A percentile compares a stretch with the other conserved stretches of the same genome.
phyloP scores from a whole-genome alignment of 1,140 invertebrate genomes.

The Wiebesia pumilae region DNA sequence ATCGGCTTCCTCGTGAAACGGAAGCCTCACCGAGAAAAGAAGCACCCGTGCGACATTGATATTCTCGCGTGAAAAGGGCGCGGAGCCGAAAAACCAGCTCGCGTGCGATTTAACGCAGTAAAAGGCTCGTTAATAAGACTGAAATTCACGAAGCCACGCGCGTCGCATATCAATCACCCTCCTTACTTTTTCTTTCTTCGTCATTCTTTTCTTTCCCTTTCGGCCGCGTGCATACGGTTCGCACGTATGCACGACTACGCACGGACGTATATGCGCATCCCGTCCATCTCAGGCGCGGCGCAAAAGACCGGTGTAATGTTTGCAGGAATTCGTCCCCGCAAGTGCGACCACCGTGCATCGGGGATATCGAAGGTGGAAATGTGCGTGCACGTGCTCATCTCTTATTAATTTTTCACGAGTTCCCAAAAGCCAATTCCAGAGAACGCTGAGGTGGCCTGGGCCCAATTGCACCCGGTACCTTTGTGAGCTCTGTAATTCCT shows the following conservation, averaged over 20 bases:
- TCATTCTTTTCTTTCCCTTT: neutral
- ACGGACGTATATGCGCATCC: too few species aligned
- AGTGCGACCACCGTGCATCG: neutral
- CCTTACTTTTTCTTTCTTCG: neutral
- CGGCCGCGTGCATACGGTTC: neutral
- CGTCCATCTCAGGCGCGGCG: too few species aligned
- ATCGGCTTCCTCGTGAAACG: too few species aligned
- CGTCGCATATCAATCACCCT: conserved; percentile 10
- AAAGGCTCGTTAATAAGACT: conserved; percentile 8
- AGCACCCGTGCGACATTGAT: neutral
- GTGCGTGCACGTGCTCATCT: neutral
- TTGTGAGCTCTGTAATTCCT: neutral
- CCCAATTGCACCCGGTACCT: too few species aligned
- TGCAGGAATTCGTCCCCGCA: neutral
- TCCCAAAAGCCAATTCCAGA: neutral
- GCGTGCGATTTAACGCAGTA: neutral
- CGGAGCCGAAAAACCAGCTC: neutral
- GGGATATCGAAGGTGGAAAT: neutral
- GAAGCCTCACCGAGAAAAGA: too few species aligned
- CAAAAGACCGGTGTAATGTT: neutral
- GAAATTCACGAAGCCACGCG: conserved; percentile 4
- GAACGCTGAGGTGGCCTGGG: too few species aligned
- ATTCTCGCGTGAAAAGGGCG: neutral
- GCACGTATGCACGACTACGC: neutral
- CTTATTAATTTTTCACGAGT: conserved; percentile 4